A percentile compares a stretch with the other conserved stretches of the same genome.
Evolutionary conservation across 2,113 vertebrate species (phyloP).

Genomic region (Gracilinanus agilis): DNA sequence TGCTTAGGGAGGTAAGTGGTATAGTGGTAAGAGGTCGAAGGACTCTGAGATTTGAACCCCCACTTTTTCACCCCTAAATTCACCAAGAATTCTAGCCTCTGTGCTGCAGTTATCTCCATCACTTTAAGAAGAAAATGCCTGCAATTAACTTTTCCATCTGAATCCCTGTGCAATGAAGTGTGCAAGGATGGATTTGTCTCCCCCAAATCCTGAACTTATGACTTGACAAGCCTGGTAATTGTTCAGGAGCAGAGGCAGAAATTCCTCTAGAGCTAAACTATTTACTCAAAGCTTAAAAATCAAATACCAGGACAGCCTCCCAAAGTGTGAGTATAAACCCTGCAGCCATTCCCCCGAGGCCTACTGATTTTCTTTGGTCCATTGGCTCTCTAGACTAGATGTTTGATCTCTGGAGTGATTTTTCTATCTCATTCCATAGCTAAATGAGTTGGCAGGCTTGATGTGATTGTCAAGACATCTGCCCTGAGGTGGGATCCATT

Average conservation of each 20-base stretch:
- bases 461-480: neutral
- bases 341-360: neutral
- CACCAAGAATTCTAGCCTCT: neutral
- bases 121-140: neutral
- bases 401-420: neutral
- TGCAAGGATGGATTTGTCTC: neutral
- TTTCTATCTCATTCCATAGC: neutral
- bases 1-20: neutral
- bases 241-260: neutral
- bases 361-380: neutral
- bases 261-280: neutral
- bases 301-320: neutral
- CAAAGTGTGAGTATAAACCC: neutral
- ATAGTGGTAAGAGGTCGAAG: neutral
- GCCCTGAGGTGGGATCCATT: neutral
- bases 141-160: neutral
- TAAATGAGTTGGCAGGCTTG: neutral
- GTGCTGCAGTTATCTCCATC: neutral
- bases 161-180: neutral
- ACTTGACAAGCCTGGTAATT: neutral
- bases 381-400: neutral
- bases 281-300: neutral
- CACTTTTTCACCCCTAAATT: too few relatives aligned
- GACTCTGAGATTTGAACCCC: neutral
- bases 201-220: neutral